These are phyloP conservation scores for Subanguina moxae DNA, from an alignment of 1,140 invertebrate species.

Conservation along the genomic window DNA sequence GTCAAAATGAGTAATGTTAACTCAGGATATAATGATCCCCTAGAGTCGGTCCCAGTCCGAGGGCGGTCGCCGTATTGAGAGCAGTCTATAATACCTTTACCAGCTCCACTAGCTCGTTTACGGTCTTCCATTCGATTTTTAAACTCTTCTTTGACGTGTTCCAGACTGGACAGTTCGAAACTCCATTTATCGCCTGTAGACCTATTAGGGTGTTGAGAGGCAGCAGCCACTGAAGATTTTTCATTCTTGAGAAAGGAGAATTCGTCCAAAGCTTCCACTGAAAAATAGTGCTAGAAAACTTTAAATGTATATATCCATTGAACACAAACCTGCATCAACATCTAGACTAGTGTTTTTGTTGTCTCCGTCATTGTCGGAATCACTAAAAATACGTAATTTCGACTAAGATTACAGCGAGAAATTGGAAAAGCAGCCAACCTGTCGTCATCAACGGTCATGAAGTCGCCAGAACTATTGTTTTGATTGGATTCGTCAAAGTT, in stretches of 20 bases:
- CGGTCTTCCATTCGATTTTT: not conserved
- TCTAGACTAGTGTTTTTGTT: conserved; percentile 30
- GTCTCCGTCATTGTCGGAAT: conserved; percentile 21
- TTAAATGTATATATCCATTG: too few relatives aligned
- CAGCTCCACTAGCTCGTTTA: not conserved
- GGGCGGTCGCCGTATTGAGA: too few relatives aligned
- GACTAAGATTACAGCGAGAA: not conserved
- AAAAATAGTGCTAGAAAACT: not conserved
- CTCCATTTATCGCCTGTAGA: not conserved
- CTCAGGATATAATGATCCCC: too few relatives aligned
- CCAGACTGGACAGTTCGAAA: not conserved
- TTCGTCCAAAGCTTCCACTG: conserved; percentile 42
- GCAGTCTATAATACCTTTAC: not conserved
- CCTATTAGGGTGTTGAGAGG: not conserved
- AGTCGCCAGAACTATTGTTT: conserved; percentile 1
- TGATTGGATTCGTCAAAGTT: not conserved
- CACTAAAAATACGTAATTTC: conserved; percentile 5
- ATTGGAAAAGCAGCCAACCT: not conserved
- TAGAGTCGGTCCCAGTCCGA: too few relatives aligned
- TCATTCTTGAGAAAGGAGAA: conserved; percentile 45
- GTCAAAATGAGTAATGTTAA: too few relatives aligned
- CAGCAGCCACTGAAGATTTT: conserved; percentile 2
- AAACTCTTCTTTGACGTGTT: conserved; percentile 2
- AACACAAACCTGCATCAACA: conserved; percentile 21
- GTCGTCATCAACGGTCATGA: conserved; percentile 7